Evolutionary conservation across 2,797 vertebrate species (phyloP).

Genomic region (Neosilurus mollespiculum): DNA sequence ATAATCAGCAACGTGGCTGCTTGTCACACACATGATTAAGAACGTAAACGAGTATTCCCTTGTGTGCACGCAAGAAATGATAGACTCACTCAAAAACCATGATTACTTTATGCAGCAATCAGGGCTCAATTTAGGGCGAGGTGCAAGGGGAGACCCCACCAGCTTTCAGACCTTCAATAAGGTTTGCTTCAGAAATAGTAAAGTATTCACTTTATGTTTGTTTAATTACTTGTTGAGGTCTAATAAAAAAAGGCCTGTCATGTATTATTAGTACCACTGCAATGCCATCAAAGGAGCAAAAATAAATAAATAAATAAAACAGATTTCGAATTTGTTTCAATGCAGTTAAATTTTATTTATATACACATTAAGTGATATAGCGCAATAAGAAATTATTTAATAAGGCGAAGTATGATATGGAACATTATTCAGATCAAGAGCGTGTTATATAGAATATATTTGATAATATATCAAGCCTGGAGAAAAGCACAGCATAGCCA

Average conservation of each 20-base stretch:
- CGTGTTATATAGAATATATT: too few relatives aligned
- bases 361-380: too few relatives aligned
- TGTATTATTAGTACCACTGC: background rate
- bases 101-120: slow-evolving; percentile 3
- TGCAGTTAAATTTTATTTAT: background rate
- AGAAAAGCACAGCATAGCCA: too few relatives aligned
- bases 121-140: background rate
- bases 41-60: background rate
- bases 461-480: too few relatives aligned
- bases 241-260: too few relatives aligned
- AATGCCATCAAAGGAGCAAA: background rate
- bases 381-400: too few relatives aligned
- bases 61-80: background rate
- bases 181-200: background rate
- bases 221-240: background rate
- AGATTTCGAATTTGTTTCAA: background rate
- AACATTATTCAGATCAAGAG: too few relatives aligned
- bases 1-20: slow-evolving; percentile 1
- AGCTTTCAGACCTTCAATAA: too few relatives aligned
- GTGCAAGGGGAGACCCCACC: background rate
- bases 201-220: background rate
- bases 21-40: slow-evolving; percentile 5
- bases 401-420: too few relatives aligned
- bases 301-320: too few relatives aligned
- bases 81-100: background rate